phyloP scores from a whole-genome alignment of 1,140 invertebrate genomes.

The Drosophila athabasca region DNA sequence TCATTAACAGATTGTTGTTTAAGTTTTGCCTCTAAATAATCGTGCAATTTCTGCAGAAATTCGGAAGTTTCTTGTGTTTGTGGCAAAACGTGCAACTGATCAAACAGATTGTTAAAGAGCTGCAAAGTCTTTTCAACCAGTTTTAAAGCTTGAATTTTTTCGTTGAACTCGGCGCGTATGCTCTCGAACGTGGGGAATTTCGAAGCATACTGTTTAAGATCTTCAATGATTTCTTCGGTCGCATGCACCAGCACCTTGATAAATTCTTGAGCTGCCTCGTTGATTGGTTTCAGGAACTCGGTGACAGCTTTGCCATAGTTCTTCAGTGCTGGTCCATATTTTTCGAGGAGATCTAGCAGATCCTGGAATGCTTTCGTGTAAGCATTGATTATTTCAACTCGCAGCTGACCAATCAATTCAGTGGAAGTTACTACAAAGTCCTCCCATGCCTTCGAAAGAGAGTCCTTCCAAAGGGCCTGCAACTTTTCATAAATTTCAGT shows the following conservation, averaged over 20 bases:
- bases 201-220: slow-evolving; percentile 85
- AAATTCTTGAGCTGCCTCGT: slow-evolving; percentile 84
- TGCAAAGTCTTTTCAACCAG: slow-evolving; percentile 83
- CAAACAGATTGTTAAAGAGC: slow-evolving; percentile 84
- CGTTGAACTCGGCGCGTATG: slow-evolving; percentile 43
- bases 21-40: slow-evolving; percentile 86
- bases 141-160: slow-evolving; percentile 69
- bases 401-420: slow-evolving; percentile 53
- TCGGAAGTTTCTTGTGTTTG: slow-evolving; percentile 85
- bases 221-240: slow-evolving; percentile 83
- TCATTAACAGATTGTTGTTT: slow-evolving; percentile 85
- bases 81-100: slow-evolving; percentile 84
- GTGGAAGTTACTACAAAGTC: slow-evolving; percentile 41
- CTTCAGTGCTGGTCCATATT: slow-evolving; percentile 88
- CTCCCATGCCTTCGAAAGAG: slow-evolving; percentile 75
- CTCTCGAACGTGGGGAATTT: slow-evolving; percentile 84
- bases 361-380: slow-evolving; percentile 52
- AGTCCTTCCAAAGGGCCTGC: slow-evolving; percentile 86
- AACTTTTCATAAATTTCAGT: slow-evolving; percentile 83
- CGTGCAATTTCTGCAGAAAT: slow-evolving; percentile 84
- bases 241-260: slow-evolving; percentile 84
- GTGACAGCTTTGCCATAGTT: slow-evolving; percentile 85
- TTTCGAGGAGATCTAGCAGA: slow-evolving; percentile 55
- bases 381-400: slow-evolving; percentile 41
- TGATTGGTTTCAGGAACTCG: slow-evolving; percentile 85